Percentiles rank a stretch among this genome's conserved stretches.
phyloP scores from a whole-genome alignment of 2,797 vertebrate genomes.

The Pipistrellus nathusii region DNA sequence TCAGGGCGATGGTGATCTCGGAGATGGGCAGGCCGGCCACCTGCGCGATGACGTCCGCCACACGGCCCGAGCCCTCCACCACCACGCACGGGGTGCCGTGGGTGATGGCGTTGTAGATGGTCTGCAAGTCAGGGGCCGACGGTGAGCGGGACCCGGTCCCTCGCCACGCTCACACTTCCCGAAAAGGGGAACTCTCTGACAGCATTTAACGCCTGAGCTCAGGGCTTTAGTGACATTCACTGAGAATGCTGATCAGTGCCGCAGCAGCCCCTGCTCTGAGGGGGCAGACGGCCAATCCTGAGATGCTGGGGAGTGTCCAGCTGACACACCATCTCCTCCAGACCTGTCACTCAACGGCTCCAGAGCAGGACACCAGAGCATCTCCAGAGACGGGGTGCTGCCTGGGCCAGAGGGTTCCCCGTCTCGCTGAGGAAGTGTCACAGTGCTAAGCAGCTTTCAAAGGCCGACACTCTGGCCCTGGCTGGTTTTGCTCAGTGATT shows the following conservation, averaged over 20 bases:
- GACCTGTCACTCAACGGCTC: background rate
- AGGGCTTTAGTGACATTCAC: accelerated
- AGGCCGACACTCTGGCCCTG: background rate
- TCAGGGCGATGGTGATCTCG: conserved; percentile 89
- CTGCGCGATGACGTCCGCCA: conserved; percentile 95
- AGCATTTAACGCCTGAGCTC: accelerated
- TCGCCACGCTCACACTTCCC: accelerated
- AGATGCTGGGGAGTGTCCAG: accelerated
- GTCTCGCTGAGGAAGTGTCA: accelerated
- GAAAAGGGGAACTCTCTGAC: accelerated
- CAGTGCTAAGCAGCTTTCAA: accelerated
- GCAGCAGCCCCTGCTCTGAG: accelerated
- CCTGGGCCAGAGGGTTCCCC: background rate
- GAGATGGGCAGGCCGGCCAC: conserved; percentile 89
- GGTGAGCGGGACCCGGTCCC: background rate
- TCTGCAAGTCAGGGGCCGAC: conserved; percentile 86
- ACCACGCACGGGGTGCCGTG: conserved; percentile 95
- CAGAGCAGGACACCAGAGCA: accelerated
- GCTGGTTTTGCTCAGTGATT: too few relatives aligned
- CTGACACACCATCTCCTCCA: accelerated
- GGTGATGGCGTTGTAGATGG: conserved; percentile 94
- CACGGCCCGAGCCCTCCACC: conserved; percentile 95
- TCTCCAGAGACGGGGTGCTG: accelerated
- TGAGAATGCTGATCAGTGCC: accelerated
- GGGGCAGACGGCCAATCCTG: accelerated